Base-by-base conservation (phyloP, 1,140 invertebrate species). In the Campoletis sonorensis region DNA sequence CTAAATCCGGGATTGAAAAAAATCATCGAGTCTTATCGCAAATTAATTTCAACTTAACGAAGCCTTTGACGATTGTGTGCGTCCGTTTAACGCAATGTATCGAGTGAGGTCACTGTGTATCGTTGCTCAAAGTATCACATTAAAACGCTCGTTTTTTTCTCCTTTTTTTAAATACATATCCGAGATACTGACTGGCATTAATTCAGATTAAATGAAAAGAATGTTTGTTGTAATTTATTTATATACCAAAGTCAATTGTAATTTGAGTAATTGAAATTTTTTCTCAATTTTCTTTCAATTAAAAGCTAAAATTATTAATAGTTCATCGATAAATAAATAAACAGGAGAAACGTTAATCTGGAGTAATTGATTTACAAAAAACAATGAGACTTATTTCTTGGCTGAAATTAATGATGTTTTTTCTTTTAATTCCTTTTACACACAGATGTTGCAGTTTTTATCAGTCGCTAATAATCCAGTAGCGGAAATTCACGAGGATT, bases 401-500 rank as follows among this genome's bases (percentile, higher is more conserved):
- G 2, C 18, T 21, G 11, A 58, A 58, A n/a, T 21, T 58, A 4
- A 58, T 21, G 21, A 58, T 58, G 54, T 58, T 51, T 1, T n/a
- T 40, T 45, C 54, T 18, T 18, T 54, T n/a, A n/a, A n/a, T n/a
- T n/a, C n/a, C 16, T 84, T 64, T 72, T 68, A n/a, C 81, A 86
- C 88, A 45, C 73, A 92, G 91, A 67, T 86, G 30, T 83, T 92
- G 37, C 85, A 90, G 37, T 87, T 87, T 82, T 85, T 92, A 5
- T 90, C 89, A 4, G 23, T 92, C 7, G 88, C 91, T 0, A 84
- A 87, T 21, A 92, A 92, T 82, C 91, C 91, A 7, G 86, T 92
- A 18, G 81, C 77, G 15, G 87, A 92, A 7, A 89, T 92, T 10
- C 90, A 92, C 61, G 88, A 91, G 27, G 86, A 83, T 5, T 89